Evolutionary conservation across 2,113 vertebrate species (phyloP), one percentile per base, ranked within the genome.

Genomic region (Odocoileus hemionus): DNA sequence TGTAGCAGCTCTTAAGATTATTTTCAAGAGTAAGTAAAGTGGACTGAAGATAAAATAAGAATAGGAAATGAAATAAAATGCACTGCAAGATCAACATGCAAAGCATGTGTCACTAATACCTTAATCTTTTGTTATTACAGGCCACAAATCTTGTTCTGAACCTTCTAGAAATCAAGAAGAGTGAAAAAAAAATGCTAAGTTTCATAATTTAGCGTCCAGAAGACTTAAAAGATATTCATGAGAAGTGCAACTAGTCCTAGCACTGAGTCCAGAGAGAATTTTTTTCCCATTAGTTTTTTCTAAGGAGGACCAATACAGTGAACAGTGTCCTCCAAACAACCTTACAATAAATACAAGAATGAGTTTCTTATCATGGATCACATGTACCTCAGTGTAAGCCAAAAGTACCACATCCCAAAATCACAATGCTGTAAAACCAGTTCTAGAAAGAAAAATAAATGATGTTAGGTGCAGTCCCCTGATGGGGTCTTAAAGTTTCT

Each of bases 21-120:
- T 89, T 88, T 92, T 76, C 55, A 70, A 83, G 30, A 85, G 47
- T n/a, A 70, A 78, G 39, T 50, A 25, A 86, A 86, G 36, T 50
- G 16, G 19, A 78, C 12, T 21, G 47, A 90, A 82, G 26, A 61
- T 64, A 76, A 95, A 61, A 79, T 83, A 45, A 57, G 30, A 92
- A 23, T 43, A 89, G 23, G 9, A 94, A 85, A 96, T 88, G 12
- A 82, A 90, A 85, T 33, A 96, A 96, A 96, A 94, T 90, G 91
- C 82, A 76, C 76, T 61, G 1, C 74, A 84, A 94, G 30, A 78
- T 83, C n/a, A 83, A 16, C 50, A 50, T 14, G 64, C 76, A 92
- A 94, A 84, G 33, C 94, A 80, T 67, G 25, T 94, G 39, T 82
- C 25, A 39, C 52, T 67, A 96, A 30, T 39, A 80, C 11, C 9